Conservation (phyloP, 2,888 invertebrate genomes). For the Seira ritae region DNA sequence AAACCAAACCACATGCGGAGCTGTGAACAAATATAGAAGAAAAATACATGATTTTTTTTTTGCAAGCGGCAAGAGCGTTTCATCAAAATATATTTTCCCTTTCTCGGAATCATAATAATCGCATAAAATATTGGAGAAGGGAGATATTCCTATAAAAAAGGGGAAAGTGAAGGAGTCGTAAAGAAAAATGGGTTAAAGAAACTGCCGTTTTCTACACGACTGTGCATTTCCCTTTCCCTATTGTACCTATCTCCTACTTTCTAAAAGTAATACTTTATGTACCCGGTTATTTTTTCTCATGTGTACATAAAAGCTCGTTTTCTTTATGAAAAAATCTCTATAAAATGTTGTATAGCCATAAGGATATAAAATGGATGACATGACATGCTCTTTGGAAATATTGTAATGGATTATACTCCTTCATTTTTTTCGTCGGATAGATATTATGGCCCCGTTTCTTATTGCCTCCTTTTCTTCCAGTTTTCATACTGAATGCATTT, state of each 20-base stretch:
- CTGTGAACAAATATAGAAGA: conserved; percentile 29
- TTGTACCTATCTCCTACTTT: not conserved
- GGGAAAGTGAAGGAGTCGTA: conserved; percentile 32
- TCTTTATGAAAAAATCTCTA: not conserved
- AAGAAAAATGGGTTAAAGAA: conserved; percentile 33
- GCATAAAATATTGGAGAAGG: conserved; percentile 4
- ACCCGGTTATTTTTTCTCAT: no score
- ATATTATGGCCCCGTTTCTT: conserved; percentile 34
- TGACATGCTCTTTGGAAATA: conserved; percentile 11
- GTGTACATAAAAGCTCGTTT: not conserved
- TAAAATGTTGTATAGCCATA: conserved; percentile 3
- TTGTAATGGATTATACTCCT: conserved; percentile 13
- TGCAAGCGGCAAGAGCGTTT: not conserved
- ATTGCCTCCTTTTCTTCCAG: conserved; percentile 4
- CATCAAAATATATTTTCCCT: not conserved
- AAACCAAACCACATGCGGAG: conserved; percentile 77
- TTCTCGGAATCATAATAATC: not conserved
- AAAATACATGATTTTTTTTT: not conserved
- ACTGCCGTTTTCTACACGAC: no score
- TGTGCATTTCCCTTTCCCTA: not conserved
- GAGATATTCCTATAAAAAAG: conserved; percentile 3
- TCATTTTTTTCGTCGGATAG: not conserved
- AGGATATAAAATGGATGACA: not conserved
- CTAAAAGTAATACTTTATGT: no score
- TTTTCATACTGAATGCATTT: conserved; percentile 8